Conservation (phyloP, 2,797 vertebrate genomes). For the Steatocranus sp. region DNA sequence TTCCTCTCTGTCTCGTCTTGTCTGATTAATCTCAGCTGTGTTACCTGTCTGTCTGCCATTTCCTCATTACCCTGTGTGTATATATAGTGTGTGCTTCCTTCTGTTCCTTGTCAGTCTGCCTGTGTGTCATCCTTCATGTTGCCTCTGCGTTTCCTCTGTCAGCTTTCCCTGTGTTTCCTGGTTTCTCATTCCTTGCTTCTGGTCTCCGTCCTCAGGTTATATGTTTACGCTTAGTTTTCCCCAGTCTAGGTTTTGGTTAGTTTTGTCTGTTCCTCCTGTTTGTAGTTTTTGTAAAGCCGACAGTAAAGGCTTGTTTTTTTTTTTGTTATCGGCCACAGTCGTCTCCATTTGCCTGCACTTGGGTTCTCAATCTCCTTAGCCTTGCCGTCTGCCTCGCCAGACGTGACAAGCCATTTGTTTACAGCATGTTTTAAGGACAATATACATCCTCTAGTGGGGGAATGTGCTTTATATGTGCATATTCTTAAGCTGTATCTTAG, state of each 20-base stretch:
- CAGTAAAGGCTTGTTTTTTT: not conserved
- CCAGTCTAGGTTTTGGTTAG: not conserved
- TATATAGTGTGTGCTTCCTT: not conserved
- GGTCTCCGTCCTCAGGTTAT: not conserved
- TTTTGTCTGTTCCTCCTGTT: not conserved
- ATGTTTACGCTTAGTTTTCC: not conserved
- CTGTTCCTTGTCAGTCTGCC: not conserved
- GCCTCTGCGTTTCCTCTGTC: not conserved
- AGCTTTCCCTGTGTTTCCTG: not conserved
- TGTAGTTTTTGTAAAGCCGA: not conserved
- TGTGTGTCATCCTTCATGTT: fast-evolving
- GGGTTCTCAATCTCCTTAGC: not conserved
- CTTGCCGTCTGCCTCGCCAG: not conserved
- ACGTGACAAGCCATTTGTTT: not conserved
- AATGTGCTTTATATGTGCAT: not conserved
- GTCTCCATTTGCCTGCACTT: not conserved
- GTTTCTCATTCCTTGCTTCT: not conserved
- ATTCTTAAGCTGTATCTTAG: not conserved
- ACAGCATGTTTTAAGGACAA: not conserved
- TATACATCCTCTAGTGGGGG: not conserved
- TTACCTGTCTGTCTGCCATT: not conserved
- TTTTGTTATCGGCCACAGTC: not conserved
- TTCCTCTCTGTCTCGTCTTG: not conserved
- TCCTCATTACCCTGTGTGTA: not conserved
- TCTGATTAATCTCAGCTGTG: not conserved